Percentiles rank a stretch among this genome's conserved stretches.
phyloP scores from a whole-genome alignment of 1,140 invertebrate genomes.

The Coptotermes formosanus region DNA sequence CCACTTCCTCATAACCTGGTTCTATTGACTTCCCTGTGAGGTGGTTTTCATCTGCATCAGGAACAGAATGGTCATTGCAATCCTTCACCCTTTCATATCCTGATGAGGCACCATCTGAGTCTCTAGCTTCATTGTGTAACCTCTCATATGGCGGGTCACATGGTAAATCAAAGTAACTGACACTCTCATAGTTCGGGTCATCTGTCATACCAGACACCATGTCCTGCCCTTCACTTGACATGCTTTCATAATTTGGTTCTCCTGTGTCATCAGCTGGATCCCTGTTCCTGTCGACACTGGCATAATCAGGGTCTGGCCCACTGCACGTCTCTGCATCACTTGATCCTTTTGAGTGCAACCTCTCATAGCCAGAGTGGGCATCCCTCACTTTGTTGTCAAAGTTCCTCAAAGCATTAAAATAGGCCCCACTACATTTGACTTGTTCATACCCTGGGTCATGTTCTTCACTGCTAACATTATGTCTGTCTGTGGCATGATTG shows the following conservation, averaged over 20 bases:
- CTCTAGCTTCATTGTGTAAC: constrained; percentile 41
- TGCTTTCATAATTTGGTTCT: constrained; percentile 67
- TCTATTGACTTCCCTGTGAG: neutral
- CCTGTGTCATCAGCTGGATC: constrained; percentile 36
- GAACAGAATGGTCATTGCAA: neutral
- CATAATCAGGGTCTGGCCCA: constrained; percentile 43
- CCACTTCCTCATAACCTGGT: constrained; percentile 31
- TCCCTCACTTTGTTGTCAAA: neutral
- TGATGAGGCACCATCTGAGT: constrained; percentile 17
- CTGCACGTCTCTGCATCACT: neutral
- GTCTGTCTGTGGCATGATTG: neutral
- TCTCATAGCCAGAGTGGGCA: neutral
- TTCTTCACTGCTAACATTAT: neutral
- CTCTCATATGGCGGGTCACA: constrained; percentile 51
- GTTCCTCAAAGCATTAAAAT: neutral
- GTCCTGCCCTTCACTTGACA: constrained; percentile 56
- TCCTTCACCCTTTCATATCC: neutral
- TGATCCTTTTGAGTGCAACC: neutral
- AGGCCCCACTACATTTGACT: neutral
- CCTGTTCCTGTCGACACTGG: constrained; percentile 24
- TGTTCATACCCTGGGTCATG: neutral
- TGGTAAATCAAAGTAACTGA: constrained; percentile 45
- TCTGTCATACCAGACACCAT: constrained; percentile 47
- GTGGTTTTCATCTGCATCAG: neutral
- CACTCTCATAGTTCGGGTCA: constrained; percentile 54